phyloP scores from a whole-genome alignment of 1,140 invertebrate genomes.

The Drosophila teissieri region DNA sequence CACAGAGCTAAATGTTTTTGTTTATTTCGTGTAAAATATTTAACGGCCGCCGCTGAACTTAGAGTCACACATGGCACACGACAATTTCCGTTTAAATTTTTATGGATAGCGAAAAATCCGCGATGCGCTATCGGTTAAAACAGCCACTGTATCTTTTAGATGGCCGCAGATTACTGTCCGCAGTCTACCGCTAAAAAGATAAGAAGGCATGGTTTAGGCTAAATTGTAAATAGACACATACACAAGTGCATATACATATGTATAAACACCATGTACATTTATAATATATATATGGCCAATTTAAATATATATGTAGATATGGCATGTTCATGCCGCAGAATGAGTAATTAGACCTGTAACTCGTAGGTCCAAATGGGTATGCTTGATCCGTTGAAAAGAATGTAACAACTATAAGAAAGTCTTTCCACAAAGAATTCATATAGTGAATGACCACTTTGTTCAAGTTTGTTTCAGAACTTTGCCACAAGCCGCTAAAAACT shows the following conservation, averaged over 20 bases:
- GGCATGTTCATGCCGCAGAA: slow-evolving; percentile 46
- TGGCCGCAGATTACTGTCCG: slow-evolving; percentile 75
- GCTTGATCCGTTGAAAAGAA: no score
- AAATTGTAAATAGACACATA: slow-evolving; percentile 54
- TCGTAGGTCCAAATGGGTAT: no score
- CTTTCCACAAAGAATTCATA: no score
- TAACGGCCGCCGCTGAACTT: slow-evolving; percentile 14
- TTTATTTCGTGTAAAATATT: neutral
- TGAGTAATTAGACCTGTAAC: slow-evolving; percentile 36
- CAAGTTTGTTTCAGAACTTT: no score
- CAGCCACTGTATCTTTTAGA: slow-evolving; percentile 75
- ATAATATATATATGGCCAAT: slow-evolving; percentile 7
- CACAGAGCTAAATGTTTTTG: neutral
- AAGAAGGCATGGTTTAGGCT: slow-evolving; percentile 65
- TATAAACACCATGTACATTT: slow-evolving; percentile 3
- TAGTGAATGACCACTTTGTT: no score
- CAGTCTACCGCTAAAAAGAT: slow-evolving; percentile 71
- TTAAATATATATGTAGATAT: slow-evolving; percentile 28
- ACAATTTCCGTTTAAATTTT: slow-evolving; percentile 32
- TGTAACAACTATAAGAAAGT: no score
- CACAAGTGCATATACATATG: neutral
- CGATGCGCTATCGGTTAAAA: slow-evolving; percentile 49
- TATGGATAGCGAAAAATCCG: slow-evolving; percentile 26
- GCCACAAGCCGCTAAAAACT: no score
- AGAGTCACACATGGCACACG: slow-evolving; percentile 24